These are phyloP conservation scores for Bilobella aurantiaca DNA, from an alignment of 1,140 invertebrate species.

Conservation along the genomic window DNA sequence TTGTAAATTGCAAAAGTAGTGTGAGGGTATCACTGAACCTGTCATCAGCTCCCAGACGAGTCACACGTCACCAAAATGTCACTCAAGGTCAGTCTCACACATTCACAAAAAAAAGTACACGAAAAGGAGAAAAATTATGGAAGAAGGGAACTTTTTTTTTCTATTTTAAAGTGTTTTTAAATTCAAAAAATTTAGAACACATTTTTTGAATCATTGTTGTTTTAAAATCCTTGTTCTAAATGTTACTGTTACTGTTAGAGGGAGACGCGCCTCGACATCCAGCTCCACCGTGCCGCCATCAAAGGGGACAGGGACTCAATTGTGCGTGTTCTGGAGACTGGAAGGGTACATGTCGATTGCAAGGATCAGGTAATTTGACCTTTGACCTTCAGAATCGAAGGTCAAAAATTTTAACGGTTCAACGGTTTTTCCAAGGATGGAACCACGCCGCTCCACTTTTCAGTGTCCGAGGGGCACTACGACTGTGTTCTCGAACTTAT, in stretches of 20 bases:
- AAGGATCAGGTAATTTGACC: slow-evolving; percentile 68
- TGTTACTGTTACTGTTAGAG: slow-evolving; percentile 49
- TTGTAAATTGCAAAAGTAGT: too few relatives aligned
- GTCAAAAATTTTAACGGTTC: too few relatives aligned
- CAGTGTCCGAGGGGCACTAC: slow-evolving; percentile 75
- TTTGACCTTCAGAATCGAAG: not conserved
- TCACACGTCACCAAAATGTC: not conserved
- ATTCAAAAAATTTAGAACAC: too few relatives aligned
- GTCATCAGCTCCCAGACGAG: not conserved
- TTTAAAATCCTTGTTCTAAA: not conserved
- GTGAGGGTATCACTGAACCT: too few relatives aligned
- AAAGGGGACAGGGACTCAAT: slow-evolving; percentile 67
- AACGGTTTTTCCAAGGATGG: slow-evolving; percentile 58
- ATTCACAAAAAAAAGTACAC: not conserved
- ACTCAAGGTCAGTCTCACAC: not conserved
- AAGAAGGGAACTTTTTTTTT: too few relatives aligned
- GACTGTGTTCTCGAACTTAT: slow-evolving; percentile 75
- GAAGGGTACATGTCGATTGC: slow-evolving; percentile 85
- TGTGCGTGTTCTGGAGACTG: slow-evolving; percentile 69
- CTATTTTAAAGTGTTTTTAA: too few relatives aligned
- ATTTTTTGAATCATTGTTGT: too few relatives aligned
- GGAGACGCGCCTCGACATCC: slow-evolving; percentile 78
- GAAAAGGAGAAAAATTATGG: too few relatives aligned
- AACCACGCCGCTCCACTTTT: slow-evolving; percentile 79
- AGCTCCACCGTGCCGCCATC: slow-evolving; percentile 76